Base-by-base conservation (phyloP, 2,113 vertebrate species). In the Chrysochloris asiatica region DNA sequence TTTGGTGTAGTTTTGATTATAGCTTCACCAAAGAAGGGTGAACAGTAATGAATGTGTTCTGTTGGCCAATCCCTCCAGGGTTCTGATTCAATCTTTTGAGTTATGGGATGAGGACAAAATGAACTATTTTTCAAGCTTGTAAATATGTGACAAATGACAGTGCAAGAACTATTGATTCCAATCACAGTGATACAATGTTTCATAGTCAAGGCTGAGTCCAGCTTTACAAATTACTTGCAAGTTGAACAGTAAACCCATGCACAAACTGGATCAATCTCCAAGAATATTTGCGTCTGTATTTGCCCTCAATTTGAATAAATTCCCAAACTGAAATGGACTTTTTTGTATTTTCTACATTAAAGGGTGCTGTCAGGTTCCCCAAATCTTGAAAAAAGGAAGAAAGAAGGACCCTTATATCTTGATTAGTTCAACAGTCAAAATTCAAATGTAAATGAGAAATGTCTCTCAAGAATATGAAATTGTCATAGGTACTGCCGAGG, bases 71-170 rank as follows among this genome's bases (percentile, higher is more conserved):
- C 93, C 97, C 97, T 97, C 97, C 96, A 97, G 98, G 97, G 96
- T 97, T 98, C 98, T 97, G 97, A 97, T 98, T 98, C 98, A 98
- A 97, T 98, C 96, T 98, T 97, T 97, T 99, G 99, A 99, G 98
- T 98, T 99, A 99, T 99, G 98, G 98, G 97, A 98, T 98, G 98
- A 98, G 98, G 98, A 98, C 98, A 98, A 98, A 99, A 99, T 99
- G 98, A 99, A 99, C 98, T 99, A 98, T 98, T 99, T 99, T 99
- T 99, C 98, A 99, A 98, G 98, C 98, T 99, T 99, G 99, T 99
- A 99, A 99, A 99, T 98, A 99, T 98, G 98, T 99, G 99, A 99
- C 99, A 99, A 99, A 99, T 99, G 98, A 99, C 98, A 97, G 98
- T 98, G 98, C 98, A 98, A 98, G 98, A 99, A 98, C 98, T 99